phyloP scores from a whole-genome alignment of 1,140 invertebrate species.

The Thalassaphorura encarpata region DNA sequence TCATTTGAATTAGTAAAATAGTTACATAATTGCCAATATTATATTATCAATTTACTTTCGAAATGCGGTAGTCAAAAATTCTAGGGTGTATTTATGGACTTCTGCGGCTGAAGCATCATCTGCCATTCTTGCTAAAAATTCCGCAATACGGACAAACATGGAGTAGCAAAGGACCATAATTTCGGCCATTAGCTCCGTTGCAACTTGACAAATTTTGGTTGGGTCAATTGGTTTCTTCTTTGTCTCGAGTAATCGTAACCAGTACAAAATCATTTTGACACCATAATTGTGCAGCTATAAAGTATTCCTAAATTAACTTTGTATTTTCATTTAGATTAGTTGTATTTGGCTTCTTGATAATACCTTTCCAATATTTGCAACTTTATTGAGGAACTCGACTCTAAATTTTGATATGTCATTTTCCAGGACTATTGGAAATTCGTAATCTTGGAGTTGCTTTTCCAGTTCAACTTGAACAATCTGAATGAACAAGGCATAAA shows the following conservation, averaged over 20 bases:
- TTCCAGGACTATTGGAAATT: conserved; percentile 11
- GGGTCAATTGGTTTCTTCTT: conserved; percentile 3
- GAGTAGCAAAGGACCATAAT: conserved; percentile 8
- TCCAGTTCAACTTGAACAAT: neutral
- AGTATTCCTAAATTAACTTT: neutral
- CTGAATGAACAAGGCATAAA: neutral
- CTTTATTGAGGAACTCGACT: conserved; percentile 4
- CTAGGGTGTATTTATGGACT: neutral
- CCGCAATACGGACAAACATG: conserved; percentile 10
- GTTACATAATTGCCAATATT: neutral
- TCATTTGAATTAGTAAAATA: neutral
- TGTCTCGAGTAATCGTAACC: conserved; percentile 1
- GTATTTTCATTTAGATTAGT: neutral
- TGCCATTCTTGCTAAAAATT: conserved; percentile 1
- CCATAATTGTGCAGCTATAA: conserved; percentile 17
- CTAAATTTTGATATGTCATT: conserved; percentile 3
- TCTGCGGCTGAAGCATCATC: neutral
- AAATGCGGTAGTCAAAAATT: neutral
- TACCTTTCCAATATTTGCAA: conserved; percentile 11
- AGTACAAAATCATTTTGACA: conserved; percentile 10
- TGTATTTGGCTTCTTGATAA: neutral
- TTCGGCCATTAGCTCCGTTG: conserved; percentile 7
- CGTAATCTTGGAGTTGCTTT: conserved; percentile 15
- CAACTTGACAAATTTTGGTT: conserved; percentile 1
- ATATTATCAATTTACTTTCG: neutral